These are phyloP conservation scores for Heteronetta atricapilla DNA, from an alignment of 2,113 vertebrate genomes.

Conservation along the genomic window DNA sequence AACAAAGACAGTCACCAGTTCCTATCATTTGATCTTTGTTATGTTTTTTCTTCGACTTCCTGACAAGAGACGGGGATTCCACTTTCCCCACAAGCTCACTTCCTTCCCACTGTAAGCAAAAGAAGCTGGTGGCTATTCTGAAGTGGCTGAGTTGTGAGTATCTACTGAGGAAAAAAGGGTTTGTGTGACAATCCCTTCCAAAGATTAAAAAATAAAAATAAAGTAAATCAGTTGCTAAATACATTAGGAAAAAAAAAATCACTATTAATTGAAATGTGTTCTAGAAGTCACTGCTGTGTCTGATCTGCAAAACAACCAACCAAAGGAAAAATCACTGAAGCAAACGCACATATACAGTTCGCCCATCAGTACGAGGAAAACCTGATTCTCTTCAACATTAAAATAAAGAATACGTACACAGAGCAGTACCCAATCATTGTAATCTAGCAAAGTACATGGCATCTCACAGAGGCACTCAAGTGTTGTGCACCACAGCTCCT, in stretches of 20 bases:
- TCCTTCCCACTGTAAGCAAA: background rate
- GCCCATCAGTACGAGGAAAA: background rate
- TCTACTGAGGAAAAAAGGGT: background rate
- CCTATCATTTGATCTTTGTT: background rate
- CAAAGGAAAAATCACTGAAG: background rate
- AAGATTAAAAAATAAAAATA: background rate
- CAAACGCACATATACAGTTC: background rate
- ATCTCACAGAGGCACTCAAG: background rate
- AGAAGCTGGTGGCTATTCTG: background rate
- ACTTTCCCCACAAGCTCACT: background rate
- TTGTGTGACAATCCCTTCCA: background rate
- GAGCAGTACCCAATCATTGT: background rate
- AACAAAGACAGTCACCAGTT: background rate
- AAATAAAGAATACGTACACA: background rate
- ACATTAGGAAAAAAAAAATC: background rate
- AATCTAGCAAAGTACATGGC: background rate
- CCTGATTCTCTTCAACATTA: background rate
- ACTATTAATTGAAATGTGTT: background rate
- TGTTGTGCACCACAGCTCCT: background rate
- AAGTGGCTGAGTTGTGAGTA: background rate
- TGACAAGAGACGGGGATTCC: background rate
- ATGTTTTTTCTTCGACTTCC: conserved; percentile 8
- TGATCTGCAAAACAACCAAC: background rate
- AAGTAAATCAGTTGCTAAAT: background rate
- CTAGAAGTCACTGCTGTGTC: background rate